These are phyloP conservation scores for Cylindroiulus punctatus DNA, from an alignment of 2,888 invertebrate species.

Conservation along the genomic window DNA sequence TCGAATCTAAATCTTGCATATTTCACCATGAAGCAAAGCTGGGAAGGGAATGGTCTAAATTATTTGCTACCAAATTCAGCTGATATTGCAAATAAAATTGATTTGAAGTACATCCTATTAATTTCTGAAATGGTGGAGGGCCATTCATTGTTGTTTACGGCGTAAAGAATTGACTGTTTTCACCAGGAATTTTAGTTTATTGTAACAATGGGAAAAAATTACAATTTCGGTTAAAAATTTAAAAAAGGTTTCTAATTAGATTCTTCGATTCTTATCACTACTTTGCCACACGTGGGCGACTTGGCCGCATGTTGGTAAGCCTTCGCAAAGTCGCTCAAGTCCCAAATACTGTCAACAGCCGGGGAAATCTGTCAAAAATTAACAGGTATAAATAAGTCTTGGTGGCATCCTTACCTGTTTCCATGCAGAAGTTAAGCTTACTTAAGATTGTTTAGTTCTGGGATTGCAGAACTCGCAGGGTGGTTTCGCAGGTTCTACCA, in stretches of 20 bases:
- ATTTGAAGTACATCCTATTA: background rate
- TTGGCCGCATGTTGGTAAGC: constrained; percentile 68
- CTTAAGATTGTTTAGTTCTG: no score
- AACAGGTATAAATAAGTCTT: no score
- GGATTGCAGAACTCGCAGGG: no score
- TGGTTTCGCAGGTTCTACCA: no score
- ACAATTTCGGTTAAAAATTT: background rate
- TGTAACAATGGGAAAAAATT: background rate
- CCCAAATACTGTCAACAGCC: constrained; percentile 71
- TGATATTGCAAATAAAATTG: background rate
- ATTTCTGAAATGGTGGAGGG: background rate
- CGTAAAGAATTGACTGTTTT: background rate
- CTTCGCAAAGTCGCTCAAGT: constrained; percentile 68
- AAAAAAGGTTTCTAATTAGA: background rate
- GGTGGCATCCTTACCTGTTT: no score
- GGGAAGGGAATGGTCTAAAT: background rate
- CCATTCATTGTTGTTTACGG: background rate
- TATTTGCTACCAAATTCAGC: background rate
- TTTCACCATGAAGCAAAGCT: background rate
- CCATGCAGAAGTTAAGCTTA: no score
- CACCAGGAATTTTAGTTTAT: background rate
- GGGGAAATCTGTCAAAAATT: constrained; percentile 71
- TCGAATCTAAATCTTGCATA: background rate
- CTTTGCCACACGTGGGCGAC: constrained; percentile 5
- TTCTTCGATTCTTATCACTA: constrained; percentile 51